phyloP scores from a whole-genome alignment of 2,797 vertebrate genomes.

The Sebastes minor region DNA sequence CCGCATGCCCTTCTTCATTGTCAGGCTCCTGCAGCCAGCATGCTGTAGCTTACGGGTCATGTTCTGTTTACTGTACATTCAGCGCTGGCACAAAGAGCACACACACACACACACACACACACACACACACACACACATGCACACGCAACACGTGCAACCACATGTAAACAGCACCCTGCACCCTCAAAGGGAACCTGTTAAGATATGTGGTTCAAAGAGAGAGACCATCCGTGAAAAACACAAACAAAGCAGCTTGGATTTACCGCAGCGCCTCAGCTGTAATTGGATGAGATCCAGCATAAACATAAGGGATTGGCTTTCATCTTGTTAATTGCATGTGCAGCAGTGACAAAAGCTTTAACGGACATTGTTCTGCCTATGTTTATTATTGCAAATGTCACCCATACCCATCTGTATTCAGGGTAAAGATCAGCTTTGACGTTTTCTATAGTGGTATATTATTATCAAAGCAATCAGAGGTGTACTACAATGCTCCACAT shows the following conservation, averaged over 20 bases:
- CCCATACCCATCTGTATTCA: not conserved
- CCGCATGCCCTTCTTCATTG: not conserved
- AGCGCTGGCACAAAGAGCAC: constrained; percentile 7
- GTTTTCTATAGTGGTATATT: not conserved
- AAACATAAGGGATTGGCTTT: constrained; percentile 42
- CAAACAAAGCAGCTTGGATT: constrained; percentile 41
- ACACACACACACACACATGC: not conserved
- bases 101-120: not conserved
- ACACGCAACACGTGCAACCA: not conserved
- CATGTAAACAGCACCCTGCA: not conserved
- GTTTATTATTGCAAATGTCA: constrained; percentile 24
- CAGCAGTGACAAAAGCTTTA: constrained; percentile 7
- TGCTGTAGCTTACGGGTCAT: not conserved
- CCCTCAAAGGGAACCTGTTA: constrained; percentile 11
- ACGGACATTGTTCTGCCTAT: not conserved
- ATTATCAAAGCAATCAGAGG: not conserved
- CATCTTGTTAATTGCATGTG: constrained; percentile 39
- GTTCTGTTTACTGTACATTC: constrained; percentile 52
- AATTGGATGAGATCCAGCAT: constrained; percentile 43
- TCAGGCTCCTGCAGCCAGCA: not conserved
- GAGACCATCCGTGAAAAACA: constrained; percentile 27
- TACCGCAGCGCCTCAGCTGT: not conserved
- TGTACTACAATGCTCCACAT: not conserved
- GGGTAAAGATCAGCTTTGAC: constrained; percentile 3
- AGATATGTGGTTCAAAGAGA: constrained; percentile 11